Evolutionary conservation across 2,888 invertebrate species (phyloP).

Genomic region (Electrophaes corylata): DNA sequence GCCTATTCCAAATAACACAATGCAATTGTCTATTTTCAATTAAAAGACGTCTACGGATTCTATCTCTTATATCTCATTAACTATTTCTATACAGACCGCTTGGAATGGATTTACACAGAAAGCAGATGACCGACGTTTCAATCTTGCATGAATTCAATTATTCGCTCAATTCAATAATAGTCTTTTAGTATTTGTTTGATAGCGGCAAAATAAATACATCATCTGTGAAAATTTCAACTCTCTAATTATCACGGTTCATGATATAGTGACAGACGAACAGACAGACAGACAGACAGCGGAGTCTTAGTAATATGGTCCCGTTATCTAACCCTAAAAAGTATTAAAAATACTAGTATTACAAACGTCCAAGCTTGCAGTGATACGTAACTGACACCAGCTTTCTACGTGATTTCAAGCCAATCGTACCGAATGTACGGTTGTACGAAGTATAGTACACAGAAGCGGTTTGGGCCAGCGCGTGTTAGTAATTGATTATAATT

Average conservation of each 20-base stretch:
- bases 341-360: too few relatives aligned
- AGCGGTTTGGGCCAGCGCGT: slow-evolving; percentile 42
- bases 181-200: too few relatives aligned
- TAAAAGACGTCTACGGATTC: slow-evolving; percentile 13
- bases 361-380: too few relatives aligned
- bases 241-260: too few relatives aligned
- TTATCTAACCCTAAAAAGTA: too few relatives aligned
- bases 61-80: slow-evolving; percentile 16
- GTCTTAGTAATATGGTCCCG: too few relatives aligned
- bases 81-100: slow-evolving; percentile 12
- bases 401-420: neutral
- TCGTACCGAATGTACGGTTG: slow-evolving; percentile 19
- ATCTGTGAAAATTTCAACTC: too few relatives aligned
- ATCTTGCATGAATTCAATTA: neutral
- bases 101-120: slow-evolving; percentile 8
- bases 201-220: too few relatives aligned
- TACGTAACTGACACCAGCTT: slow-evolving; percentile 1
- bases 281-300: too few relatives aligned
- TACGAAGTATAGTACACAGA: slow-evolving; percentile 28
- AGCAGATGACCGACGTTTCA: neutral
- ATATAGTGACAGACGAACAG: too few relatives aligned
- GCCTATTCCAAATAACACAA: slow-evolving; percentile 1
- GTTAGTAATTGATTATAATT: slow-evolving; percentile 63
- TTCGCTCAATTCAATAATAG: too few relatives aligned
- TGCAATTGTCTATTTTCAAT: slow-evolving; percentile 16